Evolutionary conservation across 2,888 invertebrate genomes (phyloP), one percentile per base, ranked within the genome.

Genomic region (Ctena decussata): DNA sequence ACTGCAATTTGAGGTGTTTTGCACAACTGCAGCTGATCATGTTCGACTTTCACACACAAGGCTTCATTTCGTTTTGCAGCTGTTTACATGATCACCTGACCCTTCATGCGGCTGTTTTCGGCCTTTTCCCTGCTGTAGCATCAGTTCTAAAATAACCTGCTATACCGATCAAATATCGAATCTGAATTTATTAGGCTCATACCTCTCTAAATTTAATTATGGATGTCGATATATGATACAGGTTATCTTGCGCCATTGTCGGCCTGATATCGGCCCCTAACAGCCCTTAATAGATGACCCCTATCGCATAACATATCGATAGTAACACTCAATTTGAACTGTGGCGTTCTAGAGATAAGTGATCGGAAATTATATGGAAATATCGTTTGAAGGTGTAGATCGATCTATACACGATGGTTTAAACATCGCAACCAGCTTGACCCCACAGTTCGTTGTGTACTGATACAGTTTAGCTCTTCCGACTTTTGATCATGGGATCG

Each of bases 271-370:
- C 65, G 35, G 65, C 65, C 65, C 65, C 35, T 65, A 65, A 65
- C 65, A 65, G 65, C 35, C 65, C 65, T 65, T 65, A 65, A 65
- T 65, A 65, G 65, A 11, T 65, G 65, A 65, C 65, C 65, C 65
- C 65, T 65, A 65, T 65, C 65, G 65, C 65, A 65, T 65, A 65
- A 65, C 65, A 65, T 65, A 24, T 24, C 24, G 65, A 65, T 65
- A 35, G 65, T 65, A 65, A 65, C 65, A 32, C 8, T 65, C 65
- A 65, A 65, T 65, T 65, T 65, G 65, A 65, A 24, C 65, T 30
- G 32, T 12, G 35, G 65, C 35, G 65, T 65, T 35, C 12, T 24
- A 2, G 30, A 27, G 65, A 65, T 65, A 65, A 65, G 32, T 5
- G 35, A 35, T 32, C 65, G 65, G 65, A 65, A 65, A 65, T n/a